phyloP scores from a whole-genome alignment of 1,140 invertebrate genomes.

The Capitella teleta region DNA sequence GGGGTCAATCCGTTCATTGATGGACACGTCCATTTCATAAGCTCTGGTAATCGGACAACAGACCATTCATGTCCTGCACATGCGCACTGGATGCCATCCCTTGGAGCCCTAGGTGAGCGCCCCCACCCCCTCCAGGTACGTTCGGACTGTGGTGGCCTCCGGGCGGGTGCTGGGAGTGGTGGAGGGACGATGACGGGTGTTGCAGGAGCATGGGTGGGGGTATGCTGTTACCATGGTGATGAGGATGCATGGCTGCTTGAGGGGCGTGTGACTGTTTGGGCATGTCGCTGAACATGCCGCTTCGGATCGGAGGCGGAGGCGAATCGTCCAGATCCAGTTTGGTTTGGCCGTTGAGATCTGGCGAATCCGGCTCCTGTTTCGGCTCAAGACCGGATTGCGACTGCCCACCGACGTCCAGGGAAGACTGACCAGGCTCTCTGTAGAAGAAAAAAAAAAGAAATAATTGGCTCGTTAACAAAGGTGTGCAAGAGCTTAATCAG shows the following conservation, averaged over 20 bases:
- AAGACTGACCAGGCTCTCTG: background rate
- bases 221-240: background rate
- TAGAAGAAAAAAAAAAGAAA: background rate
- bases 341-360: constrained; percentile 8
- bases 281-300: background rate
- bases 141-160: background rate
- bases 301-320: background rate
- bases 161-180: background rate
- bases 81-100: too few species aligned
- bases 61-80: too few species aligned
- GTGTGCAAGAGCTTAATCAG: too few species aligned
- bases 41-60: too few species aligned
- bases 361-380: constrained; percentile 10
- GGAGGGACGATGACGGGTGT: constrained; percentile 3
- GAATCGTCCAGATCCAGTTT: constrained; percentile 1
- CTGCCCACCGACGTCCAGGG: background rate
- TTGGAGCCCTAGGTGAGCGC: too few species aligned
- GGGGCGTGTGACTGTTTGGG: background rate
- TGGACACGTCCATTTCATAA: too few species aligned
- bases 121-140: too few species aligned
- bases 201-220: background rate
- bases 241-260: background rate
- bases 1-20: too few species aligned
- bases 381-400: background rate
- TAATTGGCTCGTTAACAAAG: too few species aligned